A percentile compares a stretch with the other conserved stretches of the same genome.
Conservation (phyloP, 92 coral and sea anemone species). For the Epizoanthus fatuus region DNA sequence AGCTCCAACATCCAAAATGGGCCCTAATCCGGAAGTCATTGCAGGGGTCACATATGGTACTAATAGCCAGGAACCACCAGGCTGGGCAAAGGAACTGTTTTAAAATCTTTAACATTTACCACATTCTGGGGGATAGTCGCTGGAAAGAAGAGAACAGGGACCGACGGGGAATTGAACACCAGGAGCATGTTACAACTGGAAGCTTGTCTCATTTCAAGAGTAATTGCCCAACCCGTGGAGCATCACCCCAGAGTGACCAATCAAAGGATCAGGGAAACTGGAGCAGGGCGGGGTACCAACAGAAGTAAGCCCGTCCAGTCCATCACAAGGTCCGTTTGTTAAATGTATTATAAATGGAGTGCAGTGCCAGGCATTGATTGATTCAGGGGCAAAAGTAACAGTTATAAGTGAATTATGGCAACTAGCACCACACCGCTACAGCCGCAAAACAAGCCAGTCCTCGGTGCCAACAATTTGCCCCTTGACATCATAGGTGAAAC, state of each 20-base stretch:
- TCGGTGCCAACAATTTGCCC: conserved; percentile 34
- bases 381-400: conserved; percentile 48
- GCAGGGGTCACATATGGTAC: too few relatives aligned
- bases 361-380: conserved; percentile 21
- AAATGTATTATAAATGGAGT: neutral
- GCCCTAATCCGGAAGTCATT: too few relatives aligned
- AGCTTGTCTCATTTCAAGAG: neutral
- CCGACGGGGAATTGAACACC: too few relatives aligned
- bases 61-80: too few relatives aligned
- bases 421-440: neutral
- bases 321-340: conserved; percentile 34
- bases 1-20: too few relatives aligned
- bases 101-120: too few relatives aligned
- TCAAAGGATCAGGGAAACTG: conserved; percentile 20
- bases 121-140: neutral
- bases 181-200: conserved; percentile 26
- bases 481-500: conserved; percentile 22
- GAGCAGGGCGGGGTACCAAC: conserved; percentile 21
- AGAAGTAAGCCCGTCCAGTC: conserved; percentile 28
- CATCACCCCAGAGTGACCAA: neutral
- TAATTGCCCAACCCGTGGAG: too few relatives aligned
- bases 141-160: neutral
- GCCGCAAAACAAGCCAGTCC: conserved; percentile 24
- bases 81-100: neutral
- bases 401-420: conserved; percentile 13